Conservation (phyloP, 1,140 invertebrate genomes). For the Drosophila bifasciata region DNA sequence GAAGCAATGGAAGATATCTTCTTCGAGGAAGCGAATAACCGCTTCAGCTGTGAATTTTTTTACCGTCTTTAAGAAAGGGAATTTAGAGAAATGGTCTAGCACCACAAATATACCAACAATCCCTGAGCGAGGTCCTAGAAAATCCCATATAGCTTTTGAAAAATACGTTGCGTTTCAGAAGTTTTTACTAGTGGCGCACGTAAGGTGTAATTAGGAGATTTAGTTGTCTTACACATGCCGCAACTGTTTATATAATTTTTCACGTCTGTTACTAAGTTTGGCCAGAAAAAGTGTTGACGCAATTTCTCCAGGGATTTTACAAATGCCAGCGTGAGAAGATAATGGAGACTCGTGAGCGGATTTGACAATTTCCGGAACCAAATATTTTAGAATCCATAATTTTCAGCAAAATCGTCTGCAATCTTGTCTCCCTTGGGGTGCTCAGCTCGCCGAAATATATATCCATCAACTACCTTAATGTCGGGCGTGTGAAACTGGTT, state of each 20-base stretch:
- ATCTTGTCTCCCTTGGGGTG: conserved; percentile 5
- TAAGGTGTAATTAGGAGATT: not conserved
- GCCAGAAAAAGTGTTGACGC: conserved; percentile 5
- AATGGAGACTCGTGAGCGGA: not conserved
- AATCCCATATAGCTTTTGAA: not conserved
- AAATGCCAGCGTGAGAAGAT: conserved; percentile 1
- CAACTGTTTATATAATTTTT: conserved; percentile 4
- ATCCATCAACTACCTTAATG: conserved; percentile 2
- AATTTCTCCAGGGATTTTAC: conserved; percentile 1
- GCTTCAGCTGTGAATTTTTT: too few species aligned
- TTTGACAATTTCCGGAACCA: not conserved
- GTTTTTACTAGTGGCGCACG: too few species aligned
- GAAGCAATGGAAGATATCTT: conserved; percentile 1
- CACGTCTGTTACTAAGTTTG: not conserved
- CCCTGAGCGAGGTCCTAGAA: conserved; percentile 2
- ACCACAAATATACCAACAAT: conserved; percentile 11
- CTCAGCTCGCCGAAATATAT: conserved; percentile 2
- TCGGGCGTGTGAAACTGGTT: not conserved
- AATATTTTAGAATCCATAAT: conserved; percentile 1
- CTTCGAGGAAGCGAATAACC: not conserved
- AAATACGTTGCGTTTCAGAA: too few species aligned
- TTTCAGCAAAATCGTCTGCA: conserved; percentile 4
- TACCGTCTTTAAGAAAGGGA: not conserved
- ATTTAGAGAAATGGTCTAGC: not conserved
- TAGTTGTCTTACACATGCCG: not conserved